These are phyloP conservation scores for Rhagonycha fulva DNA, from an alignment of 2,888 invertebrate genomes.

Conservation along the genomic window DNA sequence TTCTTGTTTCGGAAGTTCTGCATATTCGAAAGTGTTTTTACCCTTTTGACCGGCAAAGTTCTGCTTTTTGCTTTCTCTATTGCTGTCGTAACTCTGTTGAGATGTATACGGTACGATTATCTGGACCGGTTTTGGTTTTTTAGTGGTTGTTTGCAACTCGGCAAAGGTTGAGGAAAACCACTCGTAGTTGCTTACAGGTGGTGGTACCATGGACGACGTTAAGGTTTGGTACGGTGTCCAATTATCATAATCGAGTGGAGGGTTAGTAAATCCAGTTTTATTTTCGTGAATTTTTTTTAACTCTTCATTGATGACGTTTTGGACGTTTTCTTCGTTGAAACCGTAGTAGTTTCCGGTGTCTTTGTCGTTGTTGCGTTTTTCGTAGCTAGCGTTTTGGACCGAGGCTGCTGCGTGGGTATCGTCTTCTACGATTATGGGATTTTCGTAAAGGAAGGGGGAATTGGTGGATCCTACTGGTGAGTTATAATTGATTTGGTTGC, in stretches of 20 bases:
- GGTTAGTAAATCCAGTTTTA: not conserved
- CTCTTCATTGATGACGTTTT: slow-evolving; percentile 7
- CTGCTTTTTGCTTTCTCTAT: slow-evolving; percentile 10
- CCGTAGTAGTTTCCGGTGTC: slow-evolving; percentile 27
- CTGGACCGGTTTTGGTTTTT: slow-evolving; percentile 70
- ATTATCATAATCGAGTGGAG: slow-evolving; percentile 42
- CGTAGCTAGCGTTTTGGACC: slow-evolving; percentile 42
- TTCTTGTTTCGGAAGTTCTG: slow-evolving; percentile 43
- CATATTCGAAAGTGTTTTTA: slow-evolving; percentile 42
- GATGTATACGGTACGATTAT: slow-evolving; percentile 82
- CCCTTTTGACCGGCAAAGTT: not conserved
- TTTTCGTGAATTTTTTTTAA: not conserved
- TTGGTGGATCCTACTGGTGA: not conserved
- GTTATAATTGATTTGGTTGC: slow-evolving; percentile 13
- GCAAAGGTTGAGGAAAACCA: slow-evolving; percentile 39
- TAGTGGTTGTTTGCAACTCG: slow-evolving; percentile 41
- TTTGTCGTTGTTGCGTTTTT: slow-evolving; percentile 42
- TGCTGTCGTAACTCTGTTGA: not conserved
- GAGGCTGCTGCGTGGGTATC: slow-evolving; percentile 61
- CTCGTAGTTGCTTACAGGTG: slow-evolving; percentile 42
- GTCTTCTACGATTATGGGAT: slow-evolving; percentile 53
- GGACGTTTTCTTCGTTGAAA: slow-evolving; percentile 30
- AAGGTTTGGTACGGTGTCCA: slow-evolving; percentile 39
- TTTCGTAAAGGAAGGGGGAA: slow-evolving; percentile 41
- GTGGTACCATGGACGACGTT: slow-evolving; percentile 43